Percentiles rank a stretch among this genome's conserved stretches.
Evolutionary conservation across 2,888 invertebrate species (phyloP).

Genomic region (Nomada lathburiana): DNA sequence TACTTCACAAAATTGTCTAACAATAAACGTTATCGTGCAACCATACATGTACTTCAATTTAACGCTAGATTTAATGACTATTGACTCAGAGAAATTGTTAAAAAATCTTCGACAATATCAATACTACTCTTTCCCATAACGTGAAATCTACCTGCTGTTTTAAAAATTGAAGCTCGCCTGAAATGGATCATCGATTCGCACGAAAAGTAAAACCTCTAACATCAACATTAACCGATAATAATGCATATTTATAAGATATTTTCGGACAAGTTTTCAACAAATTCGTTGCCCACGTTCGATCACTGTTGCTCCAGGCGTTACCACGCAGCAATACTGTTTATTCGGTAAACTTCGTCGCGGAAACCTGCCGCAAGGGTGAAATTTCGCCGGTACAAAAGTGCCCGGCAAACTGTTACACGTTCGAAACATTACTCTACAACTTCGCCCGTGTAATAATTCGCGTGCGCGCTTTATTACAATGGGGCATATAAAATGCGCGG

Average conservation of each 20-base stretch:
- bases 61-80: too few species aligned
- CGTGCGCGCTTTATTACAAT: constrained; percentile 16
- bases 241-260: neutral
- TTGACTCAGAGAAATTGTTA: too few species aligned
- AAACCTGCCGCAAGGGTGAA: constrained; percentile 17
- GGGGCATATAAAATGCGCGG: neutral
- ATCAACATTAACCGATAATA: too few species aligned
- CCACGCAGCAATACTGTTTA: constrained; percentile 22
- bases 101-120: too few species aligned
- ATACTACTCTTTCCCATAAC: too few species aligned
- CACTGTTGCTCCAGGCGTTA: neutral
- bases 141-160: too few species aligned
- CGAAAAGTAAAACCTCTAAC: too few species aligned
- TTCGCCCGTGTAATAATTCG: constrained; percentile 2
- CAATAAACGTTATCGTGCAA: too few species aligned
- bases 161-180: too few species aligned
- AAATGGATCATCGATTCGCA: too few species aligned
- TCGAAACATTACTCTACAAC: constrained; percentile 22
- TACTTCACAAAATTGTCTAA: too few species aligned
- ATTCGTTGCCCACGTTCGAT: constrained; percentile 2
- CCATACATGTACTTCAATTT: too few species aligned
- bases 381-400: constrained; percentile 12
- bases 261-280: neutral
- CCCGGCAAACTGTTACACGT: neutral
- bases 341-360: constrained; percentile 26